Conservation (phyloP, 2,113 vertebrate genomes). For the Heterotilapia buettikoferi region DNA sequence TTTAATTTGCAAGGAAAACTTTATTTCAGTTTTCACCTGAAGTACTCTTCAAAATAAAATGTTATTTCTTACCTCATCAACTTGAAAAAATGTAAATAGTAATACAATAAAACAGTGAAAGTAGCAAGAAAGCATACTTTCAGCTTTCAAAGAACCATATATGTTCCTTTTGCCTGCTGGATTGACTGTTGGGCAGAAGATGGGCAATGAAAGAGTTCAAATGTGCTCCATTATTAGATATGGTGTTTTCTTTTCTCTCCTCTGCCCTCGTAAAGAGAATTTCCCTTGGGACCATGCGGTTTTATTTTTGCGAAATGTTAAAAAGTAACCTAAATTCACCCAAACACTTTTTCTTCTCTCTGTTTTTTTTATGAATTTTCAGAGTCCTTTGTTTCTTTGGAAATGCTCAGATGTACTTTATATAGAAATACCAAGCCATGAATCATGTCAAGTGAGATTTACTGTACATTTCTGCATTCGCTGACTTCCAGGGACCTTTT, state of each 20-base stretch:
- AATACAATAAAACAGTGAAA: background rate
- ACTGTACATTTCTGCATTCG: constrained; percentile 36
- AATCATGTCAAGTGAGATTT: constrained; percentile 48
- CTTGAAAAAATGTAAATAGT: background rate
- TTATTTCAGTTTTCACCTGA: background rate
- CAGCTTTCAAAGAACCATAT: background rate
- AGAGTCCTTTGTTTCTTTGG: constrained; percentile 12
- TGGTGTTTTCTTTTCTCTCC: background rate
- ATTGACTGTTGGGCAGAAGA: background rate
- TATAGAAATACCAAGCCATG: constrained; percentile 40
- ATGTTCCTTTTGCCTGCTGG: background rate
- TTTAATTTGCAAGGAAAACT: background rate
- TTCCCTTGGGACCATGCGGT: background rate
- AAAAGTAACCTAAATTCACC: constrained; percentile 23
- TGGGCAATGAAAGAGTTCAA: background rate
- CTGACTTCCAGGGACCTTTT: constrained; percentile 45
- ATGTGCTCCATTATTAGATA: background rate
- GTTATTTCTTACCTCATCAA: background rate
- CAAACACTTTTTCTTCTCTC: background rate
- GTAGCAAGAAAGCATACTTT: background rate
- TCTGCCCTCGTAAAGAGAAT: constrained; percentile 1
- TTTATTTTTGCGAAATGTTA: constrained; percentile 10
- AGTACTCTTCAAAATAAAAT: background rate
- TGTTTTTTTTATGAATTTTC: background rate
- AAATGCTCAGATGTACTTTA: constrained; percentile 39